Conservation (phyloP, 2,113 vertebrate species). For the Nyctereutes procyonoides region DNA sequence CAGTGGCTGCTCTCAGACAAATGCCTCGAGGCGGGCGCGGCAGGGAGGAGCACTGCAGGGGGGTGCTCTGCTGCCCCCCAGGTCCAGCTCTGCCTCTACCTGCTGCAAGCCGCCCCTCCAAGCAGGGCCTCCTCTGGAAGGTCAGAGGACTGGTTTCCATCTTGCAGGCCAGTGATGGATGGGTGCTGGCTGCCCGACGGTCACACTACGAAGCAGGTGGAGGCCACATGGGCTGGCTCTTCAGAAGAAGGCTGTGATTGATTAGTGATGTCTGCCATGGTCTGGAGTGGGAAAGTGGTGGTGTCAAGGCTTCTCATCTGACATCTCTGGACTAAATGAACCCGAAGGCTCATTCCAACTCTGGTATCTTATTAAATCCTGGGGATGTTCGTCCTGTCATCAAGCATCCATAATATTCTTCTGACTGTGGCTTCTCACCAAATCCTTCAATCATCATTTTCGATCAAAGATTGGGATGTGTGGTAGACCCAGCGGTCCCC, state of each 20-base stretch:
- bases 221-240: not conserved
- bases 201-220: not conserved
- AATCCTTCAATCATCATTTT: not conserved
- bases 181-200: not conserved
- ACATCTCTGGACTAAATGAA: not conserved
- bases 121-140: not conserved
- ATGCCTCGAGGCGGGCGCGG: not conserved
- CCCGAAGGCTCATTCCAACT: not conserved
- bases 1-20: rapidly evolving
- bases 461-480: not conserved
- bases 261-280: not conserved
- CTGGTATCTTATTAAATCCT: not conserved
- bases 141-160: not conserved
- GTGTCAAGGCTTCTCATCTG: not conserved
- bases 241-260: not conserved
- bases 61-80: too few species aligned
- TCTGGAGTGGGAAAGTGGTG: rapidly evolving
- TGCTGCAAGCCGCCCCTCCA: rapidly evolving
- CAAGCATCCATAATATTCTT: not conserved
- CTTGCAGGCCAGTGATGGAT: too few species aligned
- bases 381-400: not conserved
- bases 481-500: too few species aligned
- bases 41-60: not conserved
- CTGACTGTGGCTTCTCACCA: not conserved
- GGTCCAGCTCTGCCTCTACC: not conserved